phyloP scores from a whole-genome alignment of 2,888 invertebrate species.

The Onchidella celtica region DNA sequence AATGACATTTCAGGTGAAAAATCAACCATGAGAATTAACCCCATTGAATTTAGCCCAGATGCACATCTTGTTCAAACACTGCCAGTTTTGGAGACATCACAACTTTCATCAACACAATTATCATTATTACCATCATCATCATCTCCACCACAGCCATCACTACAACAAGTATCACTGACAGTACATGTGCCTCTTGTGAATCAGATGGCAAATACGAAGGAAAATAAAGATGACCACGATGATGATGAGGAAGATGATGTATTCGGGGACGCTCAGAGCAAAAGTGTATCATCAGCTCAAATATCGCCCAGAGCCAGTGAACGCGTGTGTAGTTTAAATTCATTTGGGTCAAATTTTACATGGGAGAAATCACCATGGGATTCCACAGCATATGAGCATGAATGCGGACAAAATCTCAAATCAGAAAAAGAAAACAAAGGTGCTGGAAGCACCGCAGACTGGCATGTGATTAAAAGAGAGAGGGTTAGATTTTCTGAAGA shows the following conservation, averaged over 20 bases:
- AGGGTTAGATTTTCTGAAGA: no score
- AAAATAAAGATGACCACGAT: neutral
- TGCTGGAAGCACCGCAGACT: no score
- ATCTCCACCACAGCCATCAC: neutral
- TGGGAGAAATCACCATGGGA: conserved; percentile 38
- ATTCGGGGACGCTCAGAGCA: neutral
- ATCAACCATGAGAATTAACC: no score
- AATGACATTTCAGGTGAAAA: no score
- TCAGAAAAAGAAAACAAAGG: no score
- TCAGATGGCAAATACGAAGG: neutral
- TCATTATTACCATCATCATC: no score
- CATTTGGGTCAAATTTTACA: conserved; percentile 28
- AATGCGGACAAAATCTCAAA: no score
- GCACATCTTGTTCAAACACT: no score
- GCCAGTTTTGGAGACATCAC: no score
- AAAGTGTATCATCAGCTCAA: neutral
- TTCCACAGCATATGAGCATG: neutral
- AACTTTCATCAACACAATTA: no score
- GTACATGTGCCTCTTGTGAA: neutral
- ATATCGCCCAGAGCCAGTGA: neutral
- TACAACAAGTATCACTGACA: neutral
- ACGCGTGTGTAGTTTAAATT: neutral
- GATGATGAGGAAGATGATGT: conserved; percentile 31
- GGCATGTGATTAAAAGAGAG: no score
- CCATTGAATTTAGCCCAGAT: no score